Base-by-base conservation (phyloP, 2,113 vertebrate species). In the Sclerurus mexicanus region DNA sequence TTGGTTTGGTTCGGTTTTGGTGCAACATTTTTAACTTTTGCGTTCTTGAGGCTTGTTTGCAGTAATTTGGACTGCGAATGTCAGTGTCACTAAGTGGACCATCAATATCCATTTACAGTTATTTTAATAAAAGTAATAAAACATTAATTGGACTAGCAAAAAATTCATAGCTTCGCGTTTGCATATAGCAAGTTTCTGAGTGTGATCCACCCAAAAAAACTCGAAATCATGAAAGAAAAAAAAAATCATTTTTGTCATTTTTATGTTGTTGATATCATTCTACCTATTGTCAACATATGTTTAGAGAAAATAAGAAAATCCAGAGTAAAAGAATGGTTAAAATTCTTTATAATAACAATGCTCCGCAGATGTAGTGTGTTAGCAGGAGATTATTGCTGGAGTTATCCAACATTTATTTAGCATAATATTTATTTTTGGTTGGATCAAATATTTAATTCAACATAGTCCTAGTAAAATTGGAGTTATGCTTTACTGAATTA, bases 1-100 rank as follows among this genome's bases (percentile, higher is more conserved):
- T 85, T 46, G 44, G 18, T 1, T 64, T 55, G 5, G 4, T 39
- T 60, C 47, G 7, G 11, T n/a, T 79, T 71, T 44, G 23, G 11
- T 64, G 22, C 21, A 55, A 18, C 10, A 20, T 19, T 60, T 75
- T 49, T 56, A 60, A 30, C 14, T 8, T 16, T 42, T 73, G 13
- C 56, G 10, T 55, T 59, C 50, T 56, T 67, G n/a, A 92, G 46
- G 4, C 20, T 75, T 66, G 6, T 37, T 53, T 71, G 24, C 20
- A 33, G 20, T 47, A 42, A 39, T 72, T 56, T 87, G 33, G 27
- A 50, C 20, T 0, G 0, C 5, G 9, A 47, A 7, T 22, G 33
- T 24, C 39, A 40, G 25, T 33, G 14, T 39, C 63, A 30, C 10
- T 49, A 59, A 44, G 9, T n/a, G 30, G 50, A 67, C 7, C 27